These are phyloP conservation scores for Tetranychus truncatus DNA, from an alignment of 2,888 invertebrate genomes.

Conservation along the genomic window DNA sequence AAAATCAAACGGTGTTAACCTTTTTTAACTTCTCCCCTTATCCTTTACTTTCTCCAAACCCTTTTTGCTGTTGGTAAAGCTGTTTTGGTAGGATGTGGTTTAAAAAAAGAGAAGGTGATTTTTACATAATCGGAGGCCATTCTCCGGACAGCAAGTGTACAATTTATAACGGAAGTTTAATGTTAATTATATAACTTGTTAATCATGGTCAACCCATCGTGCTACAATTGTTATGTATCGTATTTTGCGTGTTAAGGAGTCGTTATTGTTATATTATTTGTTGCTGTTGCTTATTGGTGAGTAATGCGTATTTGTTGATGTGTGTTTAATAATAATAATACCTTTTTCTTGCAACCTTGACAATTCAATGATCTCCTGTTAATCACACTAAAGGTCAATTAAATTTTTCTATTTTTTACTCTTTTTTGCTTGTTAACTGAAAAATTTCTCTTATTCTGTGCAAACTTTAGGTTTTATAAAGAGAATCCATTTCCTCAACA, in stretches of 20 bases:
- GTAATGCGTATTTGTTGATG: too few species aligned
- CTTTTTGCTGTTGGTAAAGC: neutral
- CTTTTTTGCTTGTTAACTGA: neutral
- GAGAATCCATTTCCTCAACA: neutral
- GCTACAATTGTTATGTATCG: too few species aligned
- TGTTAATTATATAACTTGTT: neutral
- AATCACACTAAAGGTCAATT: neutral
- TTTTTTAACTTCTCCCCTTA: too few species aligned
- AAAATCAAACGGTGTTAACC: neutral
- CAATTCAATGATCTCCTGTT: conserved; percentile 1
- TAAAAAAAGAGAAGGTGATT: neutral
- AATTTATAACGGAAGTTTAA: neutral
- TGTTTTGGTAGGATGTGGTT: neutral
- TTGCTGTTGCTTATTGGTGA: neutral
- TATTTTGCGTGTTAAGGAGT: too few species aligned
- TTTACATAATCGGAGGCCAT: conserved; percentile 1
- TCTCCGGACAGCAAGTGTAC: neutral
- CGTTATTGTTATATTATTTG: neutral
- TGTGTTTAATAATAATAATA: too few species aligned
- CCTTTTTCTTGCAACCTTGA: neutral
- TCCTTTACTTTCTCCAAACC: too few species aligned
- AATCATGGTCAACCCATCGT: neutral
- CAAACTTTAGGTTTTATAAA: neutral
- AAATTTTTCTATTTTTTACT: neutral
- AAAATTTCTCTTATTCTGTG: neutral